phyloP scores from a whole-genome alignment of 2,113 vertebrate genomes.

The Anguilla rostrata region DNA sequence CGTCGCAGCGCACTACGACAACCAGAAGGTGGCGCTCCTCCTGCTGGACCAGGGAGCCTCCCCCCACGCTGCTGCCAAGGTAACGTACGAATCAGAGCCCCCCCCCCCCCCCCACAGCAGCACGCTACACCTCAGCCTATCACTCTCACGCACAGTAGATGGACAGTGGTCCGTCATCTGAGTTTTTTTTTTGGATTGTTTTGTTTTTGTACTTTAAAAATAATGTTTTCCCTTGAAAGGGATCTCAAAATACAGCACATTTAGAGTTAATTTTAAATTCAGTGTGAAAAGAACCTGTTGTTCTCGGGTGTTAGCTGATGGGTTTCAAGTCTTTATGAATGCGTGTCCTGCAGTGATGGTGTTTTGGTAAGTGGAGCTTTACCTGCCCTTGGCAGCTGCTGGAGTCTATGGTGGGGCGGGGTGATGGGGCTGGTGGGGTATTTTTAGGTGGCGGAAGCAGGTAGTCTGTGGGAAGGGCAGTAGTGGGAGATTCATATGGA shows the following conservation, averaged over 20 bases:
- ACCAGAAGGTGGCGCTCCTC: constrained; percentile 98
- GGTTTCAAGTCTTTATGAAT: not conserved
- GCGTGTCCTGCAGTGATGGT: not conserved
- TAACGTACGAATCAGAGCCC: constrained; percentile 55
- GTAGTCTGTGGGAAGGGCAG: not conserved
- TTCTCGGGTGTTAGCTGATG: not conserved
- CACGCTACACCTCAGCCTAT: not conserved
- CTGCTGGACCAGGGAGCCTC: constrained; percentile 97
- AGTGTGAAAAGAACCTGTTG: not conserved
- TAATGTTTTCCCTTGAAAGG: not conserved
- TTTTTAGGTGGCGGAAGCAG: not conserved
- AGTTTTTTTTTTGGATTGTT: not conserved
- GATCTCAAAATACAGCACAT: not conserved
- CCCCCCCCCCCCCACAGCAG: not conserved
- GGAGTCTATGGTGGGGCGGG: not conserved
- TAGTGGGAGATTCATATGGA: not conserved
- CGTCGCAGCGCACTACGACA: constrained; percentile 98
- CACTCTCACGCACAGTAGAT: not conserved
- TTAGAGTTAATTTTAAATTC: not conserved
- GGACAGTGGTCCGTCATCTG: not conserved
- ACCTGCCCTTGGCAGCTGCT: not conserved
- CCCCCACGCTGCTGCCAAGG: constrained; percentile 93
- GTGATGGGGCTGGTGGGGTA: too few relatives aligned
- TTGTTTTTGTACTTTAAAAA: not conserved
- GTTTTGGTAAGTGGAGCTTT: not conserved